A percentile compares a stretch with the other conserved stretches of the same genome.
Evolutionary conservation across 2,888 invertebrate genomes (phyloP).

Genomic region (Piscicola geometra): DNA sequence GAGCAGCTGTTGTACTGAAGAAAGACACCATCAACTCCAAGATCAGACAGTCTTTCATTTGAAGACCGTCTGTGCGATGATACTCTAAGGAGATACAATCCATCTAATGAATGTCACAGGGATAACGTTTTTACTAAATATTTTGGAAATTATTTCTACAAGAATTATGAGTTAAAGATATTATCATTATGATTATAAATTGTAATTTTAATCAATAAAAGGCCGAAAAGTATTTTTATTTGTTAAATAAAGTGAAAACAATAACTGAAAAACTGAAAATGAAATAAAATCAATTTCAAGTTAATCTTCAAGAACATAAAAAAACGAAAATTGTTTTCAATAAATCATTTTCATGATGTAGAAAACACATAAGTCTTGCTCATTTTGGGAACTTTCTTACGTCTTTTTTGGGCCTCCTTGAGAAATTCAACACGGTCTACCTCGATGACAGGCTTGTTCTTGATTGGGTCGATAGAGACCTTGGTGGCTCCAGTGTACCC

Average conservation of each 20-base stretch:
- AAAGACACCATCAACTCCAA: conserved; percentile 36
- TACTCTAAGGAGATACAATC: neutral
- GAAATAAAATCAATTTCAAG: no score
- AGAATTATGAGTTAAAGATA: no score
- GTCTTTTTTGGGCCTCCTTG: conserved; percentile 18
- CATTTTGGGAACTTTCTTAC: neutral
- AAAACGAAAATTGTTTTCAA: no score
- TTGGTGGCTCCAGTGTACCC: no score
- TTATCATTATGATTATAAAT: no score
- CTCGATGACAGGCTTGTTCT: conserved; percentile 8
- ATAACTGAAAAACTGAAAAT: neutral
- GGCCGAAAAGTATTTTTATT: neutral
- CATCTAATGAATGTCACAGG: no score
- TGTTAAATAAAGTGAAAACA: neutral
- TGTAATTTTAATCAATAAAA: neutral
- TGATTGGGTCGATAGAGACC: neutral
- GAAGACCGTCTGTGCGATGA: no score
- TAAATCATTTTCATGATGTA: no score
- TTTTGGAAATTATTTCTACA: no score
- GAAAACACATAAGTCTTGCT: neutral
- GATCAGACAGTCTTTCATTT: no score
- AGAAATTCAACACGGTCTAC: conserved; percentile 21
- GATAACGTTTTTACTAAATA: no score
- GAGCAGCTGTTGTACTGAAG: conserved; percentile 39
- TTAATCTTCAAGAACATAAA: no score